These are phyloP conservation scores for Staurois parvus DNA, from an alignment of 2,797 vertebrate species.

Conservation along the genomic window DNA sequence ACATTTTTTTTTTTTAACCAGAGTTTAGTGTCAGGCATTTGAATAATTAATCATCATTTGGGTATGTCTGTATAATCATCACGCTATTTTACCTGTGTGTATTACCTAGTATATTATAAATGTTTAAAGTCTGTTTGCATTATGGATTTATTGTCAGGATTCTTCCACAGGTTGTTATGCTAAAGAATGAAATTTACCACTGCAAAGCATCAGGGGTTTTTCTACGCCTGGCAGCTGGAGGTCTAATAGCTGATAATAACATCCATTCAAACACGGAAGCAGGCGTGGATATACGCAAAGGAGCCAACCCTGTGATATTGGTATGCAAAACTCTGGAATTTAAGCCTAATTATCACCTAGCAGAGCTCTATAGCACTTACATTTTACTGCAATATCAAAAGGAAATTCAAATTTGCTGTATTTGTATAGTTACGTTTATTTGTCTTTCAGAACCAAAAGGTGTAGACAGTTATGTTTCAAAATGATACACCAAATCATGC, in stretches of 20 bases:
- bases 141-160: neutral
- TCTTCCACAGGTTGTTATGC: constrained; percentile 82
- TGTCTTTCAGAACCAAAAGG: no score
- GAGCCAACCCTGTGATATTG: constrained; percentile 86
- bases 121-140: neutral
- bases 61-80: neutral
- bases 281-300: constrained; percentile 87
- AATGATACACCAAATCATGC: no score
- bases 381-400: neutral
- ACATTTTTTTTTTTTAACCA: no score
- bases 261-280: constrained; percentile 89
- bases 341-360: neutral
- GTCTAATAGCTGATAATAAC: constrained; percentile 88
- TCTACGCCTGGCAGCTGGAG: constrained; percentile 83
- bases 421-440: no score
- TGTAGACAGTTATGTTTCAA: no score
- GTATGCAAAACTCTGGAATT: constrained; percentile 65
- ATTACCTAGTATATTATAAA: neutral
- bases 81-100: neutral
- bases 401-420: no score
- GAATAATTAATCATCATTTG: neutral
- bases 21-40: neutral
- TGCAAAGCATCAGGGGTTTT: constrained; percentile 88
- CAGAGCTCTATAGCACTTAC: no score
- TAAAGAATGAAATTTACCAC: constrained; percentile 86